phyloP scores from a whole-genome alignment of 1,140 invertebrate genomes.

The Bombus consobrinus region DNA sequence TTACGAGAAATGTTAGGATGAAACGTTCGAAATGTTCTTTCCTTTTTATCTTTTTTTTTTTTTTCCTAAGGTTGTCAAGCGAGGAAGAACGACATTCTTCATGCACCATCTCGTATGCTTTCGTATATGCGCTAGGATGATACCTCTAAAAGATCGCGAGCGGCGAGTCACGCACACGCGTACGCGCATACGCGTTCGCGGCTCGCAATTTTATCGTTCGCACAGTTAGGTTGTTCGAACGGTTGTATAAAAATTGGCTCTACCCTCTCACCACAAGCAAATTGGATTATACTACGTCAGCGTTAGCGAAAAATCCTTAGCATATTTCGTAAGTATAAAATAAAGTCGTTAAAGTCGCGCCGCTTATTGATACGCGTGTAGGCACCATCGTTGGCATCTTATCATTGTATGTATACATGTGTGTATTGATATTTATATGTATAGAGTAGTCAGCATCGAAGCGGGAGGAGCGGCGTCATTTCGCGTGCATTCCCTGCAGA shows the following conservation, averaged over 20 bases:
- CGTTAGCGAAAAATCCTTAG: slow-evolving; percentile 75
- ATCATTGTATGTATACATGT: slow-evolving; percentile 52
- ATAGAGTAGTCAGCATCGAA: slow-evolving; percentile 35
- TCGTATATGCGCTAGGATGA: slow-evolving; percentile 54
- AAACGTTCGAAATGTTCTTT: not conserved
- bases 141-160: slow-evolving; percentile 53
- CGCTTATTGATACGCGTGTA: slow-evolving; percentile 59
- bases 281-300: slow-evolving; percentile 76
- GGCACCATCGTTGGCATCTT: slow-evolving; percentile 70
- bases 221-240: slow-evolving; percentile 71
- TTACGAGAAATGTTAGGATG: not conserved
- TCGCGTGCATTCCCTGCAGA: not conserved
- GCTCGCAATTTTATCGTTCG: slow-evolving; percentile 62
- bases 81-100: slow-evolving; percentile 59
- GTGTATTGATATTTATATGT: slow-evolving; percentile 50
- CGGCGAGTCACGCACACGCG: slow-evolving; percentile 40
- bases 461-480: slow-evolving; percentile 1
- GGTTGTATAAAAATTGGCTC: slow-evolving; percentile 76
- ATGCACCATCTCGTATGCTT: slow-evolving; percentile 60
- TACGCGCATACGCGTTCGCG: slow-evolving; percentile 31
- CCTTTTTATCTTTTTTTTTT: not conserved
- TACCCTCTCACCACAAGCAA: slow-evolving; percentile 81
- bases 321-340: slow-evolving; percentile 67
- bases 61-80: not conserved
- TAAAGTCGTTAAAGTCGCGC: slow-evolving; percentile 52